phyloP scores from a whole-genome alignment of 2,888 invertebrate species.

The Trichogramma evanescens region DNA sequence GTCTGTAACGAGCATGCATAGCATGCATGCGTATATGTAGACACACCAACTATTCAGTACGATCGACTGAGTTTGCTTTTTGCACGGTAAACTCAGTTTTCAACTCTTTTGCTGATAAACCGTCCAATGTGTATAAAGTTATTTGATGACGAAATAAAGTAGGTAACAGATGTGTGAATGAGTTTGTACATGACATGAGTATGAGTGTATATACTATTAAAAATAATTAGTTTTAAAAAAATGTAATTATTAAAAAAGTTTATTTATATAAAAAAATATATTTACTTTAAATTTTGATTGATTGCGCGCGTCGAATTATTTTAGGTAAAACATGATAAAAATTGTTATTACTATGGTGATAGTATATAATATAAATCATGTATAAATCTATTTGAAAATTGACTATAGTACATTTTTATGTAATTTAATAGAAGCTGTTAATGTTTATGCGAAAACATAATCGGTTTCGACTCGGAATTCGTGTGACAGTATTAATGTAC shows the following conservation, averaged over 20 bases:
- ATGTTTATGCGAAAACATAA: not conserved
- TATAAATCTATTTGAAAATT: not conserved
- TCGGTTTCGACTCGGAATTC: too few relatives aligned
- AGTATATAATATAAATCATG: not conserved
- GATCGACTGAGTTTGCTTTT: not conserved
- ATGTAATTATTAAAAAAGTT: not conserved
- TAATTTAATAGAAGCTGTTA: constrained; percentile 4
- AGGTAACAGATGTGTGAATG: not conserved
- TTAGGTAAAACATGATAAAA: not conserved
- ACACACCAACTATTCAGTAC: not conserved
- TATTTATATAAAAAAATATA: constrained; percentile 8
- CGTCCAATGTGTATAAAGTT: constrained; percentile 4
- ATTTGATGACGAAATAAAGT: not conserved
- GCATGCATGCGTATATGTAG: too few relatives aligned
- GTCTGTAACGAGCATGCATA: too few relatives aligned
- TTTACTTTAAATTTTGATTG: too few relatives aligned
- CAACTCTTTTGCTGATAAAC: not conserved
- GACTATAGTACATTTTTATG: constrained; percentile 15
- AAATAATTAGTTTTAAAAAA: not conserved
- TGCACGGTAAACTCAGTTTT: not conserved
- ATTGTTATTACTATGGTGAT: constrained; percentile 19
- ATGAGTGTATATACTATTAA: not conserved
- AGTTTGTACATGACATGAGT: not conserved
- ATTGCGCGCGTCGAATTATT: not conserved
- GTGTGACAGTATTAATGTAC: not conserved